These are phyloP conservation scores for Mus spicilegus DNA, from an alignment of 2,113 vertebrate genomes.

Conservation along the genomic window DNA sequence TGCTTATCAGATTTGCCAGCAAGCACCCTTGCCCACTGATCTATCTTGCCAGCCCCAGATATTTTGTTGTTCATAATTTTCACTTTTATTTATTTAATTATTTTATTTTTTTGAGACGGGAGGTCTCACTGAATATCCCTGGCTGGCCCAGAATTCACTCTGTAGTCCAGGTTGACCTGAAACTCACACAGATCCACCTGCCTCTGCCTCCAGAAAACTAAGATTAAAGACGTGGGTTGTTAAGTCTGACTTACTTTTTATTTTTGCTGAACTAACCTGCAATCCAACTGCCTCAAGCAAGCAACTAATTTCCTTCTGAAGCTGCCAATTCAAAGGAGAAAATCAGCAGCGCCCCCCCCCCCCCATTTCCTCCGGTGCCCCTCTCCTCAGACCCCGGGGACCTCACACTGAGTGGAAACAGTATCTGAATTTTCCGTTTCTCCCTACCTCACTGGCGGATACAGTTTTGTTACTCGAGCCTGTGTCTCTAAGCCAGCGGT, in stretches of 20 bases:
- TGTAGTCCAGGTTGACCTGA: background rate
- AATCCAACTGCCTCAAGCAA: background rate
- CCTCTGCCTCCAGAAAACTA: background rate
- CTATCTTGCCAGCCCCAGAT: background rate
- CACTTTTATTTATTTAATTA: background rate
- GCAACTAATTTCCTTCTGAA: background rate
- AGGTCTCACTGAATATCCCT: background rate
- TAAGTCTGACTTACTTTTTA: background rate
- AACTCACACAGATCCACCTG: background rate
- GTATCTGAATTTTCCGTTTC: background rate
- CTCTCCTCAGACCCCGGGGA: background rate
- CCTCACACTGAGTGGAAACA: background rate
- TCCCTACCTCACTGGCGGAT: no score
- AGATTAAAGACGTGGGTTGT: background rate
- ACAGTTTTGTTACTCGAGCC: background rate
- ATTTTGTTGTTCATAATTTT: background rate
- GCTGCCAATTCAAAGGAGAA: background rate
- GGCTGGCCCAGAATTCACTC: background rate
- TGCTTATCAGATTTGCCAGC: background rate
- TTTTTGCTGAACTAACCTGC: background rate
- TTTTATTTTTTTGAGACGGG: background rate
- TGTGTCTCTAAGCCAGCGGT: background rate
- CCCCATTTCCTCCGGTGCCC: accelerated
- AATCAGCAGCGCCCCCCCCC: background rate
- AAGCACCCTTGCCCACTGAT: background rate